Evolutionary conservation across 2,888 invertebrate species (phyloP).

Genomic region (Caenorhabditis zanzibari): DNA sequence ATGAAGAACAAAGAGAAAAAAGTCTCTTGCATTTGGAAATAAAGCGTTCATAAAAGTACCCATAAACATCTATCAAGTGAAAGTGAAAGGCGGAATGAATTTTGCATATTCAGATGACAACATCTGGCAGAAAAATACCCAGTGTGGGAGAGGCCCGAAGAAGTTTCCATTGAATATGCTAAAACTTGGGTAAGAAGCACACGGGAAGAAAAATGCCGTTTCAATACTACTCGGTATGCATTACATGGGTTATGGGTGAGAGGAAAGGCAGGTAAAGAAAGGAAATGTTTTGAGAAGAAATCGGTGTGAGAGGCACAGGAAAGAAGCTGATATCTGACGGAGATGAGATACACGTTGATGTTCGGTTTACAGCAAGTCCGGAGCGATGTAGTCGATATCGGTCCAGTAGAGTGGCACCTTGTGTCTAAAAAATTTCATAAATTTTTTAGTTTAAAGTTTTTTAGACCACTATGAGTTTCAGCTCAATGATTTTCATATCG

Average conservation of each 20-base stretch:
- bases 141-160: not conserved
- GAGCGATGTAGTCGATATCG: conserved; percentile 19
- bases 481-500: too few relatives aligned
- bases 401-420: conserved; percentile 12
- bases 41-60: too few relatives aligned
- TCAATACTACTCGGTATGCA: too few relatives aligned
- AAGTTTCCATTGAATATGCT: conserved; percentile 15
- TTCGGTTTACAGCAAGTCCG: not conserved
- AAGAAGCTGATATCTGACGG: too few relatives aligned
- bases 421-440: conserved; percentile 13
- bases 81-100: not conserved
- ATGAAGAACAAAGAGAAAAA: too few relatives aligned
- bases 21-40: too few relatives aligned
- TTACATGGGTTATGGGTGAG: too few relatives aligned
- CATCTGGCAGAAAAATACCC: not conserved
- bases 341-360: not conserved
- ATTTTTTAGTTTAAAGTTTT: not conserved
- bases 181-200: not conserved
- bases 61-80: not conserved
- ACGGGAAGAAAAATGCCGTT: too few relatives aligned
- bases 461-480: too few relatives aligned
- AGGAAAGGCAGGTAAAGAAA: too few relatives aligned
- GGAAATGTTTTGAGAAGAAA: too few relatives aligned
- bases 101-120: not conserved
- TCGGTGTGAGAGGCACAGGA: too few relatives aligned